Conservation (phyloP, 2,888 invertebrate species). For the Acrobasis consociella region DNA sequence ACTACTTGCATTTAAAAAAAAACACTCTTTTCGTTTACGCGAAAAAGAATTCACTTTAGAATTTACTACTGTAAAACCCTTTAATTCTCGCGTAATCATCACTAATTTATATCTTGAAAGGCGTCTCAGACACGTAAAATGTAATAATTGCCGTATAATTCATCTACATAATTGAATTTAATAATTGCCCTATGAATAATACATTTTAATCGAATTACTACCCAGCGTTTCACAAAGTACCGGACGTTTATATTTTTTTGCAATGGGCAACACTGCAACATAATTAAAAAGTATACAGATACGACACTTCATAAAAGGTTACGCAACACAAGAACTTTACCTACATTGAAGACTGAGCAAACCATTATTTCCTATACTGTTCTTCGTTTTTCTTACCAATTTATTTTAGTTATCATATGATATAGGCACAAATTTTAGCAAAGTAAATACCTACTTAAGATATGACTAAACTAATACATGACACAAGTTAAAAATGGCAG, state of each 20-base stretch:
- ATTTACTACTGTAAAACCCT: neutral
- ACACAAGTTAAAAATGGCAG: no score
- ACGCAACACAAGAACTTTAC: no score
- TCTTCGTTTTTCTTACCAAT: no score
- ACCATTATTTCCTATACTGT: no score
- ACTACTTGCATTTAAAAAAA: neutral
- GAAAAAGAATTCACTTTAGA: neutral
- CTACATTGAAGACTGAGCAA: no score
- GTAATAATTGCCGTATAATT: constrained; percentile 18
- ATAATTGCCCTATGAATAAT: constrained; percentile 44
- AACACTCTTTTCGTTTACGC: neutral
- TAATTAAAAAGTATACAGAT: neutral
- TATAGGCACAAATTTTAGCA: no score
- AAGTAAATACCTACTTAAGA: no score
- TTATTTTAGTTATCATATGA: no score
- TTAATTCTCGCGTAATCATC: constrained; percentile 11
- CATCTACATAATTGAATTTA: constrained; percentile 28
- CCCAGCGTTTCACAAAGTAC: constrained; percentile 35
- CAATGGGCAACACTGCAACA: constrained; percentile 41
- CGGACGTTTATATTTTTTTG: constrained; percentile 47
- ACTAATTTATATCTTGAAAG: constrained; percentile 3
- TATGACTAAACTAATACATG: no score
- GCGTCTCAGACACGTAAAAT: constrained; percentile 9
- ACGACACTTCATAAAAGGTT: neutral
- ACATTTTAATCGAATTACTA: constrained; percentile 41